These are phyloP conservation scores for Triplophysa siluroides DNA, from an alignment of 2,113 vertebrate genomes.

Conservation along the genomic window DNA sequence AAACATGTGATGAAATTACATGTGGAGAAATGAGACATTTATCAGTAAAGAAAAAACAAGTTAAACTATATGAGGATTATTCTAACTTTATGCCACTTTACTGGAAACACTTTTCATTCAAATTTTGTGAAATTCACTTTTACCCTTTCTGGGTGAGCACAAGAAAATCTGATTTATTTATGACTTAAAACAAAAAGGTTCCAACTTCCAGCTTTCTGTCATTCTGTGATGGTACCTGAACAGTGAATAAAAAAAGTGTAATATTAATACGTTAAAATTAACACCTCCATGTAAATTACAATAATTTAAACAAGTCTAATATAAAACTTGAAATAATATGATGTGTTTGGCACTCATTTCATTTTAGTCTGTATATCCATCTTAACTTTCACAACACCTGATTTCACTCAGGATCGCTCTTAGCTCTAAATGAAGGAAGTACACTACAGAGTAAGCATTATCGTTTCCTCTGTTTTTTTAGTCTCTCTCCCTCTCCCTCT, in stretches of 20 bases:
- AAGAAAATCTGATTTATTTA: background rate
- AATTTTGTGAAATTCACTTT: background rate
- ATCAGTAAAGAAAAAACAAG: no score
- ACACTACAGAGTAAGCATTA: constrained; percentile 30
- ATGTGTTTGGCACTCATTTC: background rate
- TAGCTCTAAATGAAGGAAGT: constrained; percentile 36
- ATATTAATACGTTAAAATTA: background rate
- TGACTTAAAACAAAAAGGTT: background rate
- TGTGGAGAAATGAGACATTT: no score
- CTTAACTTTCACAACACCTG: constrained; percentile 48
- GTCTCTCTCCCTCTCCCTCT: no score
- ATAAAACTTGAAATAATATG: no score
- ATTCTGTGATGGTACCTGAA: no score
- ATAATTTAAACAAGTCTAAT: no score
- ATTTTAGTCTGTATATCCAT: constrained; percentile 40
- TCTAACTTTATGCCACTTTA: no score
- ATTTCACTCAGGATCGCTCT: background rate
- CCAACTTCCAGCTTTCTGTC: no score
- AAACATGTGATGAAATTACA: no score
- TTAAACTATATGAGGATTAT: no score
- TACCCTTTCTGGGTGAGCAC: background rate
- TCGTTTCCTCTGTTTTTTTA: constrained; percentile 1
- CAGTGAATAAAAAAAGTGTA: background rate
- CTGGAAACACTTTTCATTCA: background rate
- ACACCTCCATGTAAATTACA: no score